phyloP scores from a whole-genome alignment of 2,888 invertebrate genomes.

The Plagiodera versicolora region DNA sequence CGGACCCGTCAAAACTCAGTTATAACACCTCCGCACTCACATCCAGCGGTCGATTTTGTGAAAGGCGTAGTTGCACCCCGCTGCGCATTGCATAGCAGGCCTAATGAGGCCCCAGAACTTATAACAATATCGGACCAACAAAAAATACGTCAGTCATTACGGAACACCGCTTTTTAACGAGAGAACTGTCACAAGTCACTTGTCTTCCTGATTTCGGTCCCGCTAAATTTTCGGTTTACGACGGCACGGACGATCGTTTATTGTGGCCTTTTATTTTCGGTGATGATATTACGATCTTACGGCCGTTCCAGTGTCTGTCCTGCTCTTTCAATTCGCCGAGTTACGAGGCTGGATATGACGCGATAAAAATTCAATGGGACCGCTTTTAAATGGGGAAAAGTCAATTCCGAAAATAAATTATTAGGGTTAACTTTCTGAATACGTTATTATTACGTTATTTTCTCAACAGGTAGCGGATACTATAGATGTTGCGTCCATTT shows the following conservation, averaged over 20 bases:
- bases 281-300: conserved; percentile 1
- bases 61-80: conserved; percentile 35
- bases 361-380: neutral
- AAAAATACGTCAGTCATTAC: conserved; percentile 42
- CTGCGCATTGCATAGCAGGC: conserved; percentile 39
- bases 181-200: conserved; percentile 31
- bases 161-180: conserved; percentile 26
- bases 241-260: neutral
- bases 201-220: conserved; percentile 33
- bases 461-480: too few relatives aligned
- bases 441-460: too few relatives aligned
- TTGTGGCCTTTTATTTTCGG: neutral
- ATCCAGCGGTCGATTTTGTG: conserved; percentile 26
- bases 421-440: too few relatives aligned
- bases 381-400: neutral
- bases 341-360: neutral
- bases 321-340: neutral
- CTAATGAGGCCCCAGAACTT: conserved; percentile 49
- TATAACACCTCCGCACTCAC: conserved; percentile 39
- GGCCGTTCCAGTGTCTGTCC: neutral
- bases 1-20: conserved; percentile 36
- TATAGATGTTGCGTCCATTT: too few relatives aligned
- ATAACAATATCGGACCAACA: conserved; percentile 47
- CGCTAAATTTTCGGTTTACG: conserved; percentile 2
- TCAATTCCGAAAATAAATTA: too few relatives aligned